Percentiles rank a stretch among this genome's conserved stretches.
phyloP scores from a whole-genome alignment of 2,888 invertebrate species.

The Auanema freiburgensis region DNA sequence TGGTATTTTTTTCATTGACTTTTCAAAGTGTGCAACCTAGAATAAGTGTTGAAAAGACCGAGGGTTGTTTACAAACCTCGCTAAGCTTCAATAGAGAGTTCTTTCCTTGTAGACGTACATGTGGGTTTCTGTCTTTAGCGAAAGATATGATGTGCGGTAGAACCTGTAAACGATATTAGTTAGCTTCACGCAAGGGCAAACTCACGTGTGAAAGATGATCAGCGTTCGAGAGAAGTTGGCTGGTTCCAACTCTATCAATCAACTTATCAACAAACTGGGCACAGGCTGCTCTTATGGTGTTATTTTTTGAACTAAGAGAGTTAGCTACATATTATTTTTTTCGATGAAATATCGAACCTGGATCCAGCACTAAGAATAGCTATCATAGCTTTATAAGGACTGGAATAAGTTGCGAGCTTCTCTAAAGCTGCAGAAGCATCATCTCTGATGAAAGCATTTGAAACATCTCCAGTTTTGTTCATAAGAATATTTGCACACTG shows the following conservation, averaged over 20 bases:
- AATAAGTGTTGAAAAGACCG: no score
- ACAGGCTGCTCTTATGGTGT: slow-evolving; percentile 81
- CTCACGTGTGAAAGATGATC: slow-evolving; percentile 17
- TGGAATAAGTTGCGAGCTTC: slow-evolving; percentile 79
- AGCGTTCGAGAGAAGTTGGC: slow-evolving; percentile 68
- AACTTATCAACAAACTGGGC: slow-evolving; percentile 74
- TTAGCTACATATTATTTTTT: background rate
- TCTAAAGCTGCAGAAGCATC: slow-evolving; percentile 84
- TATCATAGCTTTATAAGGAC: slow-evolving; percentile 68
- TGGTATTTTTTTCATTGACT: background rate
- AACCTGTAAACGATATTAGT: slow-evolving; percentile 13
- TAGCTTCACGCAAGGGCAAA: background rate
- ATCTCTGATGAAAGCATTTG: slow-evolving; percentile 86
- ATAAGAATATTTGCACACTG: slow-evolving; percentile 45
- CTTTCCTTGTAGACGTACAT: slow-evolving; percentile 39
- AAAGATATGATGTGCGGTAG: slow-evolving; percentile 36
- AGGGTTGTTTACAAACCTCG: slow-evolving; percentile 22
- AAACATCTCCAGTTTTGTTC: slow-evolving; percentile 74
- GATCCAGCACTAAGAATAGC: slow-evolving; percentile 65
- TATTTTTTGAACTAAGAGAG: slow-evolving; percentile 77
- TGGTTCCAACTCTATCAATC: slow-evolving; percentile 76
- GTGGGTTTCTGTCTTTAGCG: slow-evolving; percentile 37
- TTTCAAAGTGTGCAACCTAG: background rate
- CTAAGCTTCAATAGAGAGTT: slow-evolving; percentile 34
- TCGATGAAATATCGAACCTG: no score